phyloP scores from a whole-genome alignment of 2,888 invertebrate species.

The Phania funesta region DNA sequence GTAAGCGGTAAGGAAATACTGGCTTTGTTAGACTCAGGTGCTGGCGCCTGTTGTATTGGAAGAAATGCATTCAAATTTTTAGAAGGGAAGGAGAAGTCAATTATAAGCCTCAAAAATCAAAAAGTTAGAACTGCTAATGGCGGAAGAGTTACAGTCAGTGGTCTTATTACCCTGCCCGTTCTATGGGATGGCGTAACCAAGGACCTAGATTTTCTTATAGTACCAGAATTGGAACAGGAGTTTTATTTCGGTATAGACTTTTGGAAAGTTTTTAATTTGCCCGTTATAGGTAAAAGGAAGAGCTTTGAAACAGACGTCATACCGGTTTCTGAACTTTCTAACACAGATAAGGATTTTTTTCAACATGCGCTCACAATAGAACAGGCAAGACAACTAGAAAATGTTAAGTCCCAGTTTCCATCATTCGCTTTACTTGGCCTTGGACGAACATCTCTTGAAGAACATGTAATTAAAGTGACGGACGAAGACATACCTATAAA shows the following conservation, averaged over 20 bases:
- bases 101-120: not conserved
- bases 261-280: constrained; percentile 19
- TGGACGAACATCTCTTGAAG: constrained; percentile 17
- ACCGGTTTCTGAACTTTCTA: not conserved
- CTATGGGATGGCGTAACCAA: not conserved
- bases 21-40: constrained; percentile 32
- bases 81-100: not conserved
- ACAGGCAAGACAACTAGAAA: not conserved
- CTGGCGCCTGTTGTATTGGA: constrained; percentile 40
- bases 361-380: not conserved
- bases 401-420: not conserved
- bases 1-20: constrained; percentile 9
- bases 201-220: constrained; percentile 22
- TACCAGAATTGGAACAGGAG: constrained; percentile 12
- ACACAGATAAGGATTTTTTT: too few species aligned
- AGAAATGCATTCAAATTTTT: constrained; percentile 15
- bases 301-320: not conserved
- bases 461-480: constrained; percentile 21
- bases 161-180: constrained; percentile 25
- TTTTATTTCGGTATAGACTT: not conserved
- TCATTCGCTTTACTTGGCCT: not conserved
- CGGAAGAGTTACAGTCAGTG: not conserved
- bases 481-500: constrained; percentile 12
- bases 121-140: constrained; percentile 31
- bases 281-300: not conserved